phyloP scores from a whole-genome alignment of 2,797 vertebrate species.

The Delichon dasypus region DNA sequence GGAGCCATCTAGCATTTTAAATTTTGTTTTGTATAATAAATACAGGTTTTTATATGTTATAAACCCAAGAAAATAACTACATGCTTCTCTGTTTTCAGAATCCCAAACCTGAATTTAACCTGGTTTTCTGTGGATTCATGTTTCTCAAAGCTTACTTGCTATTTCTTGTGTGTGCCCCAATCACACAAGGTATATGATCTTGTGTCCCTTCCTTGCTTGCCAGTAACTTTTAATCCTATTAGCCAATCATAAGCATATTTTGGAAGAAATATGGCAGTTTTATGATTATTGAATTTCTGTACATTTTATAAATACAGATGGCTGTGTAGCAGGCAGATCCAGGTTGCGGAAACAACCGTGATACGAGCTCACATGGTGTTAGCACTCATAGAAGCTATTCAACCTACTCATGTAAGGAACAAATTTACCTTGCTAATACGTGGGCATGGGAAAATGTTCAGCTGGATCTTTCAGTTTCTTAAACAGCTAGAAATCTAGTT shows the following conservation, averaged over 20 bases:
- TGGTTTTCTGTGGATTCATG: neutral
- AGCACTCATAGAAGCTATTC: neutral
- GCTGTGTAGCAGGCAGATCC: neutral
- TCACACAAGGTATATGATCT: neutral
- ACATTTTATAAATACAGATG: neutral
- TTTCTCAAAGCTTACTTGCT: neutral
- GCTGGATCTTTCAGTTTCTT: neutral
- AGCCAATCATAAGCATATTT: neutral
- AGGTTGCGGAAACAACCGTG: neutral
- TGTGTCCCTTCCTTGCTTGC: neutral
- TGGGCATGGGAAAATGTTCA: neutral
- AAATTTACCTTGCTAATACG: neutral
- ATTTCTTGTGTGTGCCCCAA: neutral
- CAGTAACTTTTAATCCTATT: neutral
- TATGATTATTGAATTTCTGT: neutral
- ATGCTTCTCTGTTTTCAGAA: neutral
- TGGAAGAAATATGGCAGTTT: neutral
- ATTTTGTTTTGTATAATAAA: neutral
- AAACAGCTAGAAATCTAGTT: neutral
- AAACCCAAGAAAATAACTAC: neutral
- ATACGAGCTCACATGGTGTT: neutral
- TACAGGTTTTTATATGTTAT: neutral
- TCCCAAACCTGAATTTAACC: neutral
- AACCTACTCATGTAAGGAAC: neutral
- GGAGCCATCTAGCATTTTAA: neutral